Base-by-base conservation (phyloP, 2,113 vertebrate genomes). In the Ibidorhyncha struthersii region DNA sequence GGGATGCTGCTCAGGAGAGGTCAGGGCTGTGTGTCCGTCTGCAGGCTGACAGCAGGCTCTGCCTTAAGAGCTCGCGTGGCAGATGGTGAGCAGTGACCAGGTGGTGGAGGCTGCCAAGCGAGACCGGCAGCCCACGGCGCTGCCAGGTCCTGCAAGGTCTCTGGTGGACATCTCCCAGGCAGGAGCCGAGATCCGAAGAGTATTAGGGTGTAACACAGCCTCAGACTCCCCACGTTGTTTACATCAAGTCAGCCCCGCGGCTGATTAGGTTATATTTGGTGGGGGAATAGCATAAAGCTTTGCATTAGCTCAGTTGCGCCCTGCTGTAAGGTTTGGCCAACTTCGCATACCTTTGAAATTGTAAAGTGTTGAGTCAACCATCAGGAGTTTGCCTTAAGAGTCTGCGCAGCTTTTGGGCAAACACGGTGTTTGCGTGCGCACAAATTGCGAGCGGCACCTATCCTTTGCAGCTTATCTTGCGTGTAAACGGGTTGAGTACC, bases 361-460 rank as follows among this genome's bases (percentile, higher is more conserved):
- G 21, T 11, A 13, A 59, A 58, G 55, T 2, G 18, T 4, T 8
- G 70, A 73, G 53, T 56, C 53, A 43, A 50, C 16, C 10, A 3
- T 10, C 17, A 22, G 25, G 45, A 41, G 41, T 70, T 70, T 74
- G 27, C 40, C 3, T 23, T 30, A 47, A 20, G 29, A 47, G 16
- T 12, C 32, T 29, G 23, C 1, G 6, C 55, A 27, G n/a, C n/a
- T 34, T 26, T 23, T 38, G 27, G 62, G 27, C 15, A 41, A 56
- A 56, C 18, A 13, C 29, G 15, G 25, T n/a, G 21, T 25, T 3
- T 12, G 30, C 6, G n/a, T 1, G 22, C 45, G 10, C 30, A 1
- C 14, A 17, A 17, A 7, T 1, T 14, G 38, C 9, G 34, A 72
- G 47, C 27, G 4, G 62, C 25, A 4, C 0, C 0, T 21, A 6